These are phyloP conservation scores for Oryzias curvinotus DNA, from an alignment of 2,113 vertebrate genomes.

Conservation along the genomic window DNA sequence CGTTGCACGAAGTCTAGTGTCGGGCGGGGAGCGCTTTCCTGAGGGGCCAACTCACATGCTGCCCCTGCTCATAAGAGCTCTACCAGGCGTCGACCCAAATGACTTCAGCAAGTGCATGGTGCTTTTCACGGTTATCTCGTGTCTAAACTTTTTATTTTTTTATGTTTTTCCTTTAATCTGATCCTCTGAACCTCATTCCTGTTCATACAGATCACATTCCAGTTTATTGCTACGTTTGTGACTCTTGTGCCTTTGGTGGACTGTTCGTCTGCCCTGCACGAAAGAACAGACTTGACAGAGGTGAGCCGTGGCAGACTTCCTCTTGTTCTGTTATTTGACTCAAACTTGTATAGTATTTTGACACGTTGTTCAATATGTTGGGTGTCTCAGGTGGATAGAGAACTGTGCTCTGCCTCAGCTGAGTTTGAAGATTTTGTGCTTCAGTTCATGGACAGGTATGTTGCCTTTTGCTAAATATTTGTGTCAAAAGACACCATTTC, in stretches of 20 bases:
- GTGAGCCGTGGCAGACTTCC: slow-evolving; percentile 62
- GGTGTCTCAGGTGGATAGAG: slow-evolving; percentile 86
- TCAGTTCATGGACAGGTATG: slow-evolving; percentile 97
- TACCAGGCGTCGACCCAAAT: slow-evolving; percentile 97
- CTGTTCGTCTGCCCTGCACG: slow-evolving; percentile 92
- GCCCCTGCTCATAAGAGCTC: slow-evolving; percentile 94
- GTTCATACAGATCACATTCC: slow-evolving; percentile 93
- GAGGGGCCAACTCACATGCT: slow-evolving; percentile 97
- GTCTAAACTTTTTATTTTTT: background rate
- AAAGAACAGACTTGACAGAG: slow-evolving; percentile 90
- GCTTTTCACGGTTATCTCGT: slow-evolving; percentile 28
- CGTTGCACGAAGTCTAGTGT: slow-evolving; percentile 93
- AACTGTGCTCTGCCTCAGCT: slow-evolving; percentile 94
- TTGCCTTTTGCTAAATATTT: slow-evolving; percentile 1
- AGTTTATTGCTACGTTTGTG: slow-evolving; percentile 99
- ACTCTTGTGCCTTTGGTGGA: slow-evolving; percentile 99
- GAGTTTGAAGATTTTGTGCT: slow-evolving; percentile 99
- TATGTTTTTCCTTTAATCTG: background rate
- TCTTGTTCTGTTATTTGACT: background rate
- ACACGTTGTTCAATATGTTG: accelerated
- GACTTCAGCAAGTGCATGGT: slow-evolving; percentile 99
- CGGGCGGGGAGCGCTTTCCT: slow-evolving; percentile 88
- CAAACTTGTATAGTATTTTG: background rate
- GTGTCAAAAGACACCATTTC: background rate
- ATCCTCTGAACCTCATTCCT: slow-evolving; percentile 5